phyloP scores from a whole-genome alignment of 2,113 vertebrate genomes.

The Alligator sinensis region DNA sequence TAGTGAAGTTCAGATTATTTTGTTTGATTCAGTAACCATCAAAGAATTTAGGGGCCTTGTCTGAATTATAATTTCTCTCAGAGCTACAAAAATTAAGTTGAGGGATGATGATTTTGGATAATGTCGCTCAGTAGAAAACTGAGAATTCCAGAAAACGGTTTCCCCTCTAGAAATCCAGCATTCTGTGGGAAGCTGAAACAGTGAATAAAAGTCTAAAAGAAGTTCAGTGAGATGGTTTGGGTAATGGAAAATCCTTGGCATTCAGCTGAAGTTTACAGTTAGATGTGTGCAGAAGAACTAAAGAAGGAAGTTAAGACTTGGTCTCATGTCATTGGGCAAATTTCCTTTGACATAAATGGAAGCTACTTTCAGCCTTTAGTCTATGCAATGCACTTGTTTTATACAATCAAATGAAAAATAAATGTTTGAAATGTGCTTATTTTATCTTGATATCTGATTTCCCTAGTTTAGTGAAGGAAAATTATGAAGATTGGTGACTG shows the following conservation, averaged over 20 bases:
- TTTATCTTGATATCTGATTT: conserved; percentile 40
- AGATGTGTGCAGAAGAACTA: conserved; percentile 7
- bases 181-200: background rate
- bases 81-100: background rate
- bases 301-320: conserved; percentile 8
- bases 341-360: conserved; percentile 46
- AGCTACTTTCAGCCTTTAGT: conserved; percentile 2
- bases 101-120: background rate
- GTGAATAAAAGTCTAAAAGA: background rate
- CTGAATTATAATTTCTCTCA: background rate
- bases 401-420: conserved; percentile 10
- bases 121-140: background rate
- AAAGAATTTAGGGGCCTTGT: background rate
- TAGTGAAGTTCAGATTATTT: background rate
- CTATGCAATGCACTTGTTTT: conserved; percentile 31
- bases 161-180: background rate
- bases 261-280: conserved; percentile 27
- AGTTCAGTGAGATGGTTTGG: background rate
- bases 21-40: background rate
- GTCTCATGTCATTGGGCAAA: background rate
- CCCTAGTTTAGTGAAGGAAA: conserved; percentile 40
- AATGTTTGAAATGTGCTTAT: conserved; percentile 32
- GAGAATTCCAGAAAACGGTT: background rate
- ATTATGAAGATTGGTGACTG: background rate
- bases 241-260: conserved; percentile 16